These are phyloP conservation scores for Mylabris sibirica DNA, from an alignment of 2,888 invertebrate genomes.

Conservation along the genomic window DNA sequence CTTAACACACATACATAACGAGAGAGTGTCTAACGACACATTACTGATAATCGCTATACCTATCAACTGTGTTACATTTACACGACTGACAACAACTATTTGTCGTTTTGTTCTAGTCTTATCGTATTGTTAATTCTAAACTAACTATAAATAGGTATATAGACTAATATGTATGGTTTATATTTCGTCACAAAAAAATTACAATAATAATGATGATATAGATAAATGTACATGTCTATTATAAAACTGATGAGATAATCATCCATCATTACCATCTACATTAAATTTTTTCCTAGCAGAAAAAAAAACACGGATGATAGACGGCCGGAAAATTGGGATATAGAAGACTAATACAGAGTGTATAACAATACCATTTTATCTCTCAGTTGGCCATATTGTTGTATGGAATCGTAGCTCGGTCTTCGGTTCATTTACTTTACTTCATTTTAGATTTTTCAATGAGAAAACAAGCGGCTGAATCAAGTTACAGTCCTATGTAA, in stretches of 20 bases:
- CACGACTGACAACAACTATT: slow-evolving; percentile 22
- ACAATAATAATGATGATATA: neutral
- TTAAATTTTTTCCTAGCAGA: slow-evolving; percentile 14
- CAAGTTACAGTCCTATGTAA: too few species aligned
- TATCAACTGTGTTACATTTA: slow-evolving; percentile 9
- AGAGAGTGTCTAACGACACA: neutral
- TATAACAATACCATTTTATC: too few species aligned
- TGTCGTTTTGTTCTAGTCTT: slow-evolving; percentile 30
- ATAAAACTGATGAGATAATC: slow-evolving; percentile 15
- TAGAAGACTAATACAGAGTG: neutral
- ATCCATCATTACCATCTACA: slow-evolving; percentile 24
- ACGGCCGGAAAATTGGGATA: slow-evolving; percentile 5
- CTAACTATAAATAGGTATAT: slow-evolving; percentile 26
- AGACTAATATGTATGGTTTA: slow-evolving; percentile 8
- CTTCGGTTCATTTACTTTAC: too few species aligned
- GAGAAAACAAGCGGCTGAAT: too few species aligned
- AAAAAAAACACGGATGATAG: too few species aligned
- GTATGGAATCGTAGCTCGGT: too few species aligned
- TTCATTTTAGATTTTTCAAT: too few species aligned
- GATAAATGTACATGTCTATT: neutral
- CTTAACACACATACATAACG: slow-evolving; percentile 7
- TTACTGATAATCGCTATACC: slow-evolving; percentile 32
- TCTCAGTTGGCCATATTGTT: too few species aligned
- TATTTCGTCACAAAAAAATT: neutral
- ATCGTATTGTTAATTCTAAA: slow-evolving; percentile 24